These are phyloP conservation scores for Montipora sp. DNA, from an alignment of 64 coral and sea anemone species.

Conservation along the genomic window DNA sequence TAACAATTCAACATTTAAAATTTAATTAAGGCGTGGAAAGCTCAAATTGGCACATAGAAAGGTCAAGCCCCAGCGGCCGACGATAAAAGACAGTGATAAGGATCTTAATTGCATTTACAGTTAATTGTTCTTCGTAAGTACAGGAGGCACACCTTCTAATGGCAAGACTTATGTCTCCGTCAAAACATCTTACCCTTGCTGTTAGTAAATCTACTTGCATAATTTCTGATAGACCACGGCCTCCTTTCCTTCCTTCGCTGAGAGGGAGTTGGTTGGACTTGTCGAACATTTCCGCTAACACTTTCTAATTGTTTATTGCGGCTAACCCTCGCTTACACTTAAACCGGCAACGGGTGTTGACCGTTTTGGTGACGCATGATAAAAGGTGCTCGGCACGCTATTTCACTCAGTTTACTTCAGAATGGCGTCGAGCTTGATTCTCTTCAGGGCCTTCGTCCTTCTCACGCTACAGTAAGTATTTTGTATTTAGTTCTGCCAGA, in stretches of 20 bases:
- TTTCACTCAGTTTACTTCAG: conserved; percentile 67
- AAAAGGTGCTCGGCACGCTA: conserved; percentile 85
- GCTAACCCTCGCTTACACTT: conserved; percentile 65
- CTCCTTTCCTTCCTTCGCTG: conserved; percentile 72
- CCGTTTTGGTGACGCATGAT: conserved; percentile 78
- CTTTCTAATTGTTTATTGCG: conserved; percentile 83
- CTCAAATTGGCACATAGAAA: conserved; percentile 93
- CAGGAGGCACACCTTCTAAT: conserved; percentile 70
- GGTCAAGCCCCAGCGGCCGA: conserved; percentile 88
- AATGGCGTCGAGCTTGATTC: conserved; percentile 38
- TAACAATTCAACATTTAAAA: conserved; percentile 79
- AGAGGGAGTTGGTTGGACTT: conserved; percentile 84
- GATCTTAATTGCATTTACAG: conserved; percentile 99
- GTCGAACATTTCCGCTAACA: conserved; percentile 99
- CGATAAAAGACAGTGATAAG: conserved; percentile 91
- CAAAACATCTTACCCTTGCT: conserved; percentile 41
- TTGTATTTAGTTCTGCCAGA: not conserved
- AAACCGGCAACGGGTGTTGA: conserved; percentile 43
- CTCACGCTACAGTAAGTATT: conserved; percentile 40
- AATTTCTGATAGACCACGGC: conserved; percentile 54
- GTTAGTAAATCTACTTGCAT: conserved; percentile 37
- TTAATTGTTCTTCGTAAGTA: conserved; percentile 89
- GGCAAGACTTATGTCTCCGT: conserved; percentile 44
- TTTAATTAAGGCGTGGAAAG: conserved; percentile 88
- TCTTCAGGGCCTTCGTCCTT: conserved; percentile 30